Conservation (phyloP, 2,113 vertebrate genomes). For the Budorcas taxicolor region DNA sequence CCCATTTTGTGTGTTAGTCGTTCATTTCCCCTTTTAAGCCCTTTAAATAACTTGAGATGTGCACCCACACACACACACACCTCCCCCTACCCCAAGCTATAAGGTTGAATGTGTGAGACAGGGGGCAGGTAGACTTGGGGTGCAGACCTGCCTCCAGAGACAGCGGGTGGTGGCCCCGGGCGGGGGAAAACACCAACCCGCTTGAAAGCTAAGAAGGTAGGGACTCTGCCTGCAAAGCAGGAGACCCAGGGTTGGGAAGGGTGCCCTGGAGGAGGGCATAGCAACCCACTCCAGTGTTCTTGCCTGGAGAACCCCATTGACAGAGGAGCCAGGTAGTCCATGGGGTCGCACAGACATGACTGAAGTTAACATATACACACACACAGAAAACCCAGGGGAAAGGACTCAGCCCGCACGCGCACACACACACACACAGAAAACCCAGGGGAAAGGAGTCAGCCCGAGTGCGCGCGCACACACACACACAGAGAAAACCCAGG, state of each 20-base stretch:
- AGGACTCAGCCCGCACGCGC: no score
- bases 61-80: no score
- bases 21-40: not conserved
- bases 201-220: not conserved
- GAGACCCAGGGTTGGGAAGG: not conserved
- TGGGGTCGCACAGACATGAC: not conserved
- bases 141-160: not conserved
- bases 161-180: not conserved
- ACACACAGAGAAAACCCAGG: no score
- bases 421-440: no score
- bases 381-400: no score
- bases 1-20: not conserved
- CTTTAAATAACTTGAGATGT: not conserved
- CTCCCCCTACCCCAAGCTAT: not conserved
- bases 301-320: not conserved
- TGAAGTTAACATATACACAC: no score
- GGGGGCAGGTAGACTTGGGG: not conserved
- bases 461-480: no score
- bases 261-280: not conserved
- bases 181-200: fast-evolving
- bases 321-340: not conserved
- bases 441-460: no score
- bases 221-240: not conserved
- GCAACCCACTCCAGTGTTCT: not conserved
- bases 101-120: not conserved